phyloP scores from a whole-genome alignment of 2,888 invertebrate genomes.

The Julus scandinavius region DNA sequence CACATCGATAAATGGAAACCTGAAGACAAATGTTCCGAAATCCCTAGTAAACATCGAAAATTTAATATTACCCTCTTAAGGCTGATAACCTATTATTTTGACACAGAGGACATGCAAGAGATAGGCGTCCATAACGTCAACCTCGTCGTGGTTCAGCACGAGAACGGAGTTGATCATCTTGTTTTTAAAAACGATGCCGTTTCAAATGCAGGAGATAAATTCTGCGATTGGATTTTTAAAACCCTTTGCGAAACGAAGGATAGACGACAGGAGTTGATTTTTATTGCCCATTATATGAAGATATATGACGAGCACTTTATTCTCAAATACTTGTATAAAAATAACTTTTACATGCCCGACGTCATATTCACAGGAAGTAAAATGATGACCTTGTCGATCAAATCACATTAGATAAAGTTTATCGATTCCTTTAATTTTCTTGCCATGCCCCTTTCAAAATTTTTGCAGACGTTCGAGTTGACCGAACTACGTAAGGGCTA shows the following conservation, averaged over 20 bases:
- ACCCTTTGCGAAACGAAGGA: neutral
- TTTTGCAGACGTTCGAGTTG: neutral
- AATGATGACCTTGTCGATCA: neutral
- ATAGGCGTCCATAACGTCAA: neutral
- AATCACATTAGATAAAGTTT: neutral
- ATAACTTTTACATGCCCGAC: neutral
- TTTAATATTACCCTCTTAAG: too few species aligned
- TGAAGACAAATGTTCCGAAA: too few species aligned
- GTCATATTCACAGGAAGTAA: neutral
- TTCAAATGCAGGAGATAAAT: neutral
- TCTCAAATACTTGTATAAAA: neutral
- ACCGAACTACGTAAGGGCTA: too few species aligned
- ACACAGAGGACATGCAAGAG: neutral
- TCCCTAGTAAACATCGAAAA: too few species aligned
- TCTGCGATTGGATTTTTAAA: neutral
- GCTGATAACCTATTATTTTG: neutral
- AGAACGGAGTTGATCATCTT: too few species aligned
- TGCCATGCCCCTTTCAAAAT: neutral
- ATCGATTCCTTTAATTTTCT: constrained; percentile 42
- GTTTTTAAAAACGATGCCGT: too few species aligned
- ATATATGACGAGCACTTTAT: neutral
- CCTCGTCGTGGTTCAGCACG: too few species aligned
- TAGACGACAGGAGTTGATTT: neutral
- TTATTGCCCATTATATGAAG: constrained; percentile 24
- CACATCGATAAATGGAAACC: too few species aligned